These are phyloP conservation scores for Tenthredo amoena DNA, from an alignment of 2,888 invertebrate species.

Conservation along the genomic window DNA sequence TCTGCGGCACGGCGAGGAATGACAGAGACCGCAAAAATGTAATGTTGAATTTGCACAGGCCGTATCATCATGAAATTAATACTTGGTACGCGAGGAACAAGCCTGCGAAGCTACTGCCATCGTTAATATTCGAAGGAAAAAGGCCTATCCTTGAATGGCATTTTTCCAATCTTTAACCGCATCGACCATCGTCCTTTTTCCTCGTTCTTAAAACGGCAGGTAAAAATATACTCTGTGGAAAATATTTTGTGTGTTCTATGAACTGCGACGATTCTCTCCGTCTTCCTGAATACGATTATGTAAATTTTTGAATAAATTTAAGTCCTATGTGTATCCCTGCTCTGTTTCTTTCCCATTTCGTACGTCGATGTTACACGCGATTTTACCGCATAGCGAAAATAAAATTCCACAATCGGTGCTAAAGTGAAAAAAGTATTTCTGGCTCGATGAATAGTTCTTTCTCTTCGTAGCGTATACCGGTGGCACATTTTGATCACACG, in stretches of 20 bases:
- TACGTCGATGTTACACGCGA: background rate
- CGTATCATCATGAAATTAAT: slow-evolving; percentile 60
- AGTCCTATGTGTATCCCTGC: background rate
- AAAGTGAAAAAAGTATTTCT: background rate
- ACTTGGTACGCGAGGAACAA: slow-evolving; percentile 59
- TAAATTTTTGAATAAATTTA: background rate
- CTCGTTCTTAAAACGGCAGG: background rate
- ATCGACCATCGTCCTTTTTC: background rate
- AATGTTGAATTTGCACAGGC: slow-evolving; percentile 56
- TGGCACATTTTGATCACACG: background rate
- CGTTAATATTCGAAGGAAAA: slow-evolving; percentile 8
- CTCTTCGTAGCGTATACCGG: background rate
- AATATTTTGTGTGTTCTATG: background rate
- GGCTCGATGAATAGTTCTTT: no score
- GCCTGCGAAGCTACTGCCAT: slow-evolving; percentile 6
- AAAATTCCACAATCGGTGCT: background rate
- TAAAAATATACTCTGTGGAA: background rate
- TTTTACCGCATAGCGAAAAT: background rate
- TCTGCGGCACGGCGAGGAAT: slow-evolving; percentile 39
- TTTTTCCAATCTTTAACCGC: slow-evolving; percentile 15
- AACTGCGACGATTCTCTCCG: background rate
- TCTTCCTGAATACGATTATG: slow-evolving; percentile 15
- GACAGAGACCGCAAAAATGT: slow-evolving; percentile 53
- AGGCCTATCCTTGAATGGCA: slow-evolving; percentile 34
- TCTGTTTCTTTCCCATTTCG: background rate